Base-by-base conservation (phyloP, 1,140 invertebrate species). In the Prorops nasuta region DNA sequence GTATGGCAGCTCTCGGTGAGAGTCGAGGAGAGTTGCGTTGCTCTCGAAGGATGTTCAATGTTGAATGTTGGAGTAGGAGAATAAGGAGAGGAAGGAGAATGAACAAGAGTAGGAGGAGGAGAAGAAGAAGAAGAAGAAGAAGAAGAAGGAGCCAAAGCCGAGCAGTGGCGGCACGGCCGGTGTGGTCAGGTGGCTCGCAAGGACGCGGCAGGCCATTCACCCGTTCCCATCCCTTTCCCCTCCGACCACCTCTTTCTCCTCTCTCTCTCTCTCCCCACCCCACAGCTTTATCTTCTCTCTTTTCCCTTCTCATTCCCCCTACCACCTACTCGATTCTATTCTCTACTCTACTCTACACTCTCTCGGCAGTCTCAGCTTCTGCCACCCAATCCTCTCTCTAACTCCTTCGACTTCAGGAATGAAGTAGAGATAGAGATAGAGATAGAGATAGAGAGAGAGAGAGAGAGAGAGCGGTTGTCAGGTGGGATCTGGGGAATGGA, bases 151-250 rank as follows among this genome's bases (percentile, higher is more conserved):
- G 65, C 56, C 69, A 56, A 69, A 64, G 51, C 67, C 71, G 69
- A 64, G 71, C 67, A 66, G 71, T 69, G 70, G 71, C 72, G 67
- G 69, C 63, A 71, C 66, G 65, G 63, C 63, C 69, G 69, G 67
- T 69, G 72, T 72, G 73, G 74, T 78, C 76, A 78, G 76, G 76
- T 78, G 74, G 74, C 70, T 77, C 67, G 72, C 74, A 78, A 77
- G 76, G 76, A 77, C 76, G 76, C 73, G 73, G 59, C 71, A 77
- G 76, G 76, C 71, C 76, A 58, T 76, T 77, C 74, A 77, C 76
- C 76, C 72, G 67, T 67, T 69, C 40, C 22, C 47, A 18, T 24
- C 21, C 6, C 31, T 51, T 51, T 49, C 34, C 48, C 44, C 35
- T 15, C 35, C 37, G 28, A 19, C 16, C 31, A 28, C 21, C 43